Evolutionary conservation across 2,888 invertebrate genomes (phyloP).

Genomic region (Ectemnius lituratus): DNA sequence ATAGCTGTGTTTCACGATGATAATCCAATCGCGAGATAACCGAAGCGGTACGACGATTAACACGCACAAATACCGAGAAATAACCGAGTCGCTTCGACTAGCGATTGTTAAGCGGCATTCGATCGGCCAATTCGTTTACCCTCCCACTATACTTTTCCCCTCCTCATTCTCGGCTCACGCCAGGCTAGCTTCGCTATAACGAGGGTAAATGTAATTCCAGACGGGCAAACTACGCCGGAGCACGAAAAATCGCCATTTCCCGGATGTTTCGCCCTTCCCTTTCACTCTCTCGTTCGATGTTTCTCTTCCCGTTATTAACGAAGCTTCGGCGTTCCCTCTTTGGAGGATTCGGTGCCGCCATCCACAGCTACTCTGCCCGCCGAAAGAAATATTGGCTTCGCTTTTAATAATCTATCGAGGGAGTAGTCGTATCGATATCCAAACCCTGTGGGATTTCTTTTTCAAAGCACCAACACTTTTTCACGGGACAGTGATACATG

Average conservation of each 20-base stretch:
- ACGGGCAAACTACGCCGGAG: conserved; percentile 66
- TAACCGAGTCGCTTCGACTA: not conserved
- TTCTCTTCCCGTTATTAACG: conserved; percentile 14
- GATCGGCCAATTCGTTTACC: conserved; percentile 24
- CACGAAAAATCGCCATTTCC: conserved; percentile 71
- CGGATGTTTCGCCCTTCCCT: conserved; percentile 61
- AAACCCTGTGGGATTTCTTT: too few species aligned
- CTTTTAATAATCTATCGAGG: too few species aligned
- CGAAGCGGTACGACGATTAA: too few species aligned
- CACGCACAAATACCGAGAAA: too few species aligned
- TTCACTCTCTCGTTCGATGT: conserved; percentile 60
- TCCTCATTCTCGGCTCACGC: conserved; percentile 16
- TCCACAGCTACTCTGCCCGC: too few species aligned
- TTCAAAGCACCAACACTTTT: too few species aligned
- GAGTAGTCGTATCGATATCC: too few species aligned
- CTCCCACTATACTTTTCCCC: conserved; percentile 14
- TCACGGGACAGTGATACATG: too few species aligned
- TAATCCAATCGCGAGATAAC: too few species aligned
- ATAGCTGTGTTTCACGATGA: too few species aligned
- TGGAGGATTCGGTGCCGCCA: not conserved
- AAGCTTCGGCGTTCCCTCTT: not conserved
- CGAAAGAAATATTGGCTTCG: too few species aligned
- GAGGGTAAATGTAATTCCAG: conserved; percentile 68
- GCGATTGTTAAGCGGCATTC: conserved; percentile 14
- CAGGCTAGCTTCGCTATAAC: conserved; percentile 49